Evolutionary conservation across 2,888 invertebrate genomes (phyloP).

Genomic region (Polyploca ridens): DNA sequence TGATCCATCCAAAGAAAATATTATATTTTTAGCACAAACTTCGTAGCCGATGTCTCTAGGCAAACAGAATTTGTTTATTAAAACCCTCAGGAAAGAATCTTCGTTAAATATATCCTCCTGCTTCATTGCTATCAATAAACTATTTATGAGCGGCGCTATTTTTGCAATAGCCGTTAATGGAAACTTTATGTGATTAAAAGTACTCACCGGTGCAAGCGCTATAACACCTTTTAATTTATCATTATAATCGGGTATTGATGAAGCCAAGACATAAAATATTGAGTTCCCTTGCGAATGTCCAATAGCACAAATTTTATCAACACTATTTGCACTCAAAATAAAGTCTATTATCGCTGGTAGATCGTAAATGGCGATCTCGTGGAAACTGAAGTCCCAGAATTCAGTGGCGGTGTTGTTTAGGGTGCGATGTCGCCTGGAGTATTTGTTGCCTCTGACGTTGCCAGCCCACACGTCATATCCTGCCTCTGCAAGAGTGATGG

Average conservation of each 20-base stretch:
- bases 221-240: conserved; percentile 77
- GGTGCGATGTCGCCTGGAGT: conserved; percentile 78
- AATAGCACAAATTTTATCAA: conserved; percentile 82
- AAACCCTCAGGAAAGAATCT: conserved; percentile 18
- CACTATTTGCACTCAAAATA: conserved; percentile 64
- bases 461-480: conserved; percentile 76
- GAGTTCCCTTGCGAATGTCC: conserved; percentile 88
- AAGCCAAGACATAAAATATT: conserved; percentile 77
- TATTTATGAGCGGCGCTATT: conserved; percentile 46
- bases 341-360: conserved; percentile 84
- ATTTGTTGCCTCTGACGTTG: conserved; percentile 84
- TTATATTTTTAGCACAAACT: conserved; percentile 55
- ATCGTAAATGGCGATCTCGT: conserved; percentile 88
- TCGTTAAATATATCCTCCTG: conserved; percentile 39
- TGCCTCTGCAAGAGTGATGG: conserved; percentile 60
- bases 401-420: conserved; percentile 54
- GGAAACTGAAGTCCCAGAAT: conserved; percentile 85
- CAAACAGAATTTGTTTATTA: conserved; percentile 28
- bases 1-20: conserved; percentile 72
- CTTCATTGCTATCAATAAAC: conserved; percentile 63
- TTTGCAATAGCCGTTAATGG: conserved; percentile 34
- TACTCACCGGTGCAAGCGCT: conserved; percentile 83
- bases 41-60: conserved; percentile 27
- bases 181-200: conserved; percentile 59
- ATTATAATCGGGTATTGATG: conserved; percentile 81